phyloP scores from a whole-genome alignment of 2,113 vertebrate species.

The Macaca nemestrina region DNA sequence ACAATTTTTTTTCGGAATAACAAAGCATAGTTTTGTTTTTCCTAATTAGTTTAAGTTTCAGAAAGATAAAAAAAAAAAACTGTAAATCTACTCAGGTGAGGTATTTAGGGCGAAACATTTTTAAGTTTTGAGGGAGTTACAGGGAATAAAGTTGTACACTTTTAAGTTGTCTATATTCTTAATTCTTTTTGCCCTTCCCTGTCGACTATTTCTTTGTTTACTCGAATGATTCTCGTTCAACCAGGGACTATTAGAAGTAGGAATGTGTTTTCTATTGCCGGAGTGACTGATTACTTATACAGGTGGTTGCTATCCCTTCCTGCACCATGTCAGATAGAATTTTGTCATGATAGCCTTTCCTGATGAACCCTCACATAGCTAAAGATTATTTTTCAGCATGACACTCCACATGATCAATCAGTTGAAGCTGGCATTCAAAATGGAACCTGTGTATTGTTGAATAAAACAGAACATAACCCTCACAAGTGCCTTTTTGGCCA shows the following conservation, averaged over 20 bases:
- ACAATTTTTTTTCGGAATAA: background rate
- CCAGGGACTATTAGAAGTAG: background rate
- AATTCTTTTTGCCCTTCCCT: background rate
- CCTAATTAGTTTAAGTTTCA: background rate
- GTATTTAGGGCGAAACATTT: background rate
- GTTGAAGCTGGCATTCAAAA: background rate
- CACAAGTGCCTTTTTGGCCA: background rate
- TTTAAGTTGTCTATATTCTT: background rate
- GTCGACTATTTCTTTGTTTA: background rate
- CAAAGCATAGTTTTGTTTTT: constrained; percentile 13
- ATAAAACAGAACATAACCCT: constrained; percentile 1
- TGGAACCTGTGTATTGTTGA: background rate
- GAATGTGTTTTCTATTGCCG: background rate
- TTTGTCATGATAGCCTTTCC: background rate
- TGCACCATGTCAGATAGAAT: background rate
- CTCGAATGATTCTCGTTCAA: background rate
- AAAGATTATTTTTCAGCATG: background rate
- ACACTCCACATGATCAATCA: background rate
- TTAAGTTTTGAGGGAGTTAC: background rate
- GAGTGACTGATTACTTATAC: background rate
- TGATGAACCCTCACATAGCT: background rate
- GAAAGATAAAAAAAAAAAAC: background rate
- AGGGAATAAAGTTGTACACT: background rate
- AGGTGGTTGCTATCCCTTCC: background rate
- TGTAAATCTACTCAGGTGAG: background rate